Conservation (phyloP, 2,888 invertebrate species). For the Cataglyphis cursor region DNA sequence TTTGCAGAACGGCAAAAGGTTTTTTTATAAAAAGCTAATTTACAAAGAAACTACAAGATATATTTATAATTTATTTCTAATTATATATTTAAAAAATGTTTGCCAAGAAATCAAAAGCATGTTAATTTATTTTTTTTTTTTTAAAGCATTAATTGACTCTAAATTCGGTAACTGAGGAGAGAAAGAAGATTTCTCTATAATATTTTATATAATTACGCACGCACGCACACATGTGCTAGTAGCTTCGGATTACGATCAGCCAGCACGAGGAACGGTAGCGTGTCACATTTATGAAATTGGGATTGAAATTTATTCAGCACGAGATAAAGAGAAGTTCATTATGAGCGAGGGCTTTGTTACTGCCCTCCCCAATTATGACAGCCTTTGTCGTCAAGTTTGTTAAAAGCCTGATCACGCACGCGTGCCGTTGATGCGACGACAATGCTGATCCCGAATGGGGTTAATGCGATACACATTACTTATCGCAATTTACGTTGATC, state of each 20-base stretch:
- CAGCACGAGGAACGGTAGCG: constrained; percentile 18
- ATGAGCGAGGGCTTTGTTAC: constrained; percentile 55
- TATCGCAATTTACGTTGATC: constrained; percentile 54
- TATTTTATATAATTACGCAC: neutral
- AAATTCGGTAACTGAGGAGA: neutral
- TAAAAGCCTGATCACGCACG: constrained; percentile 49
- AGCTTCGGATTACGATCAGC: constrained; percentile 15
- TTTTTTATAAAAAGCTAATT: neutral
- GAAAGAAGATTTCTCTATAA: neutral
- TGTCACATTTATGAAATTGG: constrained; percentile 58
- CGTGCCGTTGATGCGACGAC: constrained; percentile 52
- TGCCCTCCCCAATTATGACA: constrained; percentile 59
- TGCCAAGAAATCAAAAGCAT: neutral
- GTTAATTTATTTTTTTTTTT: neutral
- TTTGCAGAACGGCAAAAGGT: neutral
- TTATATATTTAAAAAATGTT: neutral
- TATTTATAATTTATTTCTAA: neutral
- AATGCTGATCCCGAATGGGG: constrained; percentile 46
- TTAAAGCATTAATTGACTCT: neutral
- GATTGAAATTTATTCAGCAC: constrained; percentile 59
- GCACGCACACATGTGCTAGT: neutral
- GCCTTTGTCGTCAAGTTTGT: constrained; percentile 58
- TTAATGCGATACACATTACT: constrained; percentile 56
- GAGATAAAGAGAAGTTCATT: constrained; percentile 65
- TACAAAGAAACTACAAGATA: neutral